Evolutionary conservation across 2,888 invertebrate species (phyloP).

Genomic region (Hedychridium roseum): DNA sequence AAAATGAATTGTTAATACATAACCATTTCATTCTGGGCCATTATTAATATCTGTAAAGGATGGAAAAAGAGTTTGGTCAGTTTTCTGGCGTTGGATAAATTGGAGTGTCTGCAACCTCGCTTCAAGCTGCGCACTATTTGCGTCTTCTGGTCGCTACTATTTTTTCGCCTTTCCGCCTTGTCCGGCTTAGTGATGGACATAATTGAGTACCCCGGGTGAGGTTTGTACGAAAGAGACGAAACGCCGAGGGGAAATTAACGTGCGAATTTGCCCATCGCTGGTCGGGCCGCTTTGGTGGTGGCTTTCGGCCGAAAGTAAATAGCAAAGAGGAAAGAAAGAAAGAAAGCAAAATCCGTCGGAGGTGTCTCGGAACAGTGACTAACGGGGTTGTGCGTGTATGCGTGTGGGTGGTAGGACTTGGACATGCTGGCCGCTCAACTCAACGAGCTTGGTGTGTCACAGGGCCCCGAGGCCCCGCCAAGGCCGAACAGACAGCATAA

Average conservation of each 20-base stretch:
- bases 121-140: slow-evolving; percentile 11
- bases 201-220: too few species aligned
- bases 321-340: slow-evolving; percentile 9
- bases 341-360: slow-evolving; percentile 19
- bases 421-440: slow-evolving; percentile 96
- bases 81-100: slow-evolving; percentile 3
- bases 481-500: slow-evolving; percentile 64
- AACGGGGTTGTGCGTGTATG: slow-evolving; percentile 58
- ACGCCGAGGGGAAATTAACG: too few species aligned
- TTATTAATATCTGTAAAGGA: too few species aligned
- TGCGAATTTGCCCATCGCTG: background rate
- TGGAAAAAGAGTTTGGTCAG: slow-evolving; percentile 6
- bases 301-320: slow-evolving; percentile 28
- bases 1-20: too few species aligned
- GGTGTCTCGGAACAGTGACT: slow-evolving; percentile 52
- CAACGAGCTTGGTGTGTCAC: slow-evolving; percentile 87
- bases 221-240: too few species aligned
- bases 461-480: slow-evolving; percentile 77
- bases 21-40: too few species aligned
- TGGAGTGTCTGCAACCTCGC: slow-evolving; percentile 15
- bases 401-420: slow-evolving; percentile 79
- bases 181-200: slow-evolving; percentile 20
- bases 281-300: slow-evolving; percentile 31
- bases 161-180: slow-evolving; percentile 30
- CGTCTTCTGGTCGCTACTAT: slow-evolving; percentile 6